phyloP scores from a whole-genome alignment of 2,888 invertebrate genomes.

The Cheilosia vernalis region DNA sequence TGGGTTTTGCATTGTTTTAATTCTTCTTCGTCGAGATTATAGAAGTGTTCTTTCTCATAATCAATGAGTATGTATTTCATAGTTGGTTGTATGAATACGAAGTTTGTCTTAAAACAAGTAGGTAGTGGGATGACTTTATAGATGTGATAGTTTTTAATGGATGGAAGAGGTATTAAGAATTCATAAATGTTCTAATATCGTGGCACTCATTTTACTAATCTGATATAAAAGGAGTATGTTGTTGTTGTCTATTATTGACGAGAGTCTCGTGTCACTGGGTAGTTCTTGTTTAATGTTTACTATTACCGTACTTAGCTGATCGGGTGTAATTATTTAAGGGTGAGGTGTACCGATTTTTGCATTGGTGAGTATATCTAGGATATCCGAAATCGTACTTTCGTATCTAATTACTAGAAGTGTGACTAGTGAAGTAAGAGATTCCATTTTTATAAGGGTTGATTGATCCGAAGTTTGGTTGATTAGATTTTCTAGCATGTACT shows the following conservation, averaged over 20 bases:
- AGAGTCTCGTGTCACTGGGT: not conserved
- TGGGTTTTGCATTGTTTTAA: not conserved
- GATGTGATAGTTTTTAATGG: not conserved
- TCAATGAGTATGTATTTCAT: not conserved
- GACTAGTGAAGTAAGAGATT: not conserved
- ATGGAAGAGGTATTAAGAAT: not conserved
- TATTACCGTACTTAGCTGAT: not conserved
- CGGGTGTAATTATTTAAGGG: not conserved
- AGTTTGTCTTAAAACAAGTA: not conserved
- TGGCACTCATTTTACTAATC: conserved; percentile 1
- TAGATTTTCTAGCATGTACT: not conserved
- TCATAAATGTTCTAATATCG: not conserved
- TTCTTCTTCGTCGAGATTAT: not conserved
- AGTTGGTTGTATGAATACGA: not conserved
- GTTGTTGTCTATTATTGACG: not conserved
- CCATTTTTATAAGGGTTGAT: not conserved
- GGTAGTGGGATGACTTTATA: not conserved
- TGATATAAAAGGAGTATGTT: not conserved
- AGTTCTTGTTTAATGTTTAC: conserved; percentile 14
- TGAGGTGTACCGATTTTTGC: not conserved
- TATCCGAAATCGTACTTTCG: not conserved
- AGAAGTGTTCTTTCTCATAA: not conserved
- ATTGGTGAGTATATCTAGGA: not conserved
- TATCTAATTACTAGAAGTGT: not conserved
- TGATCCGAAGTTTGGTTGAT: not conserved